Evolutionary conservation across 2,888 invertebrate species (phyloP), one percentile per base, ranked within the genome.

Genomic region (Drosophila formosana): DNA sequence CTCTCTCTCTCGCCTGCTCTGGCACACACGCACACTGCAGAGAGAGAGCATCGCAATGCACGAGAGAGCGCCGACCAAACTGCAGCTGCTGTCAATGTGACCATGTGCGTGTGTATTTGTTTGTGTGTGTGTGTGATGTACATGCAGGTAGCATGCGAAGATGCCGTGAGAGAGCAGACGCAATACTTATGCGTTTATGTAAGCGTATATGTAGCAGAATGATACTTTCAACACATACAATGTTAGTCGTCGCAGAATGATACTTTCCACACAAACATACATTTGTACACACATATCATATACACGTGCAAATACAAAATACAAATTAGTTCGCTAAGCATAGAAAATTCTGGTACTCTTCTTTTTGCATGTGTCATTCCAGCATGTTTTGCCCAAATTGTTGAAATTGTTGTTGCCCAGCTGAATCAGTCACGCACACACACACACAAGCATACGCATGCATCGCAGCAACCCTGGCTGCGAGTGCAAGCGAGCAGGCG

Each of bases 91-190:
- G 6, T 41, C 39, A 41, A 41, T 41, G 39, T 37, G n/a, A n/a
- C 37, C 37, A 37, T 75, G 23, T 25, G 11, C 41, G 32, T 50
- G 6, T 57, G n/a, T 5, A 6, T 26, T 6, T 13, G 11, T 13
- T 26, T 13, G 3, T 43, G 8, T 30, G n/a, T 34, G 23, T 28
- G 13, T 11, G 8, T 51, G 13, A n/a, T 41, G 53, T 37, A 37
- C 32, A 66, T 26, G 72, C 77, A 75, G 66, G 78, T 77, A 77
- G 57, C 67, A 77, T 77, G 78, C 73, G 41, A 23, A 34, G 30
- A 51, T 60, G 66, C 55, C 51, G 72, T 76, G 57, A 51, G 72
- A 66, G 67, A 30, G 37, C 37, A 58, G 26, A 30, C 57, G 49
- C 25, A 46, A 37, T 34, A 43, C 41, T 37, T 46, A 9, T 43